Evolutionary conservation across 2,113 vertebrate species (phyloP).

Genomic region (Amphiprion ocellaris): DNA sequence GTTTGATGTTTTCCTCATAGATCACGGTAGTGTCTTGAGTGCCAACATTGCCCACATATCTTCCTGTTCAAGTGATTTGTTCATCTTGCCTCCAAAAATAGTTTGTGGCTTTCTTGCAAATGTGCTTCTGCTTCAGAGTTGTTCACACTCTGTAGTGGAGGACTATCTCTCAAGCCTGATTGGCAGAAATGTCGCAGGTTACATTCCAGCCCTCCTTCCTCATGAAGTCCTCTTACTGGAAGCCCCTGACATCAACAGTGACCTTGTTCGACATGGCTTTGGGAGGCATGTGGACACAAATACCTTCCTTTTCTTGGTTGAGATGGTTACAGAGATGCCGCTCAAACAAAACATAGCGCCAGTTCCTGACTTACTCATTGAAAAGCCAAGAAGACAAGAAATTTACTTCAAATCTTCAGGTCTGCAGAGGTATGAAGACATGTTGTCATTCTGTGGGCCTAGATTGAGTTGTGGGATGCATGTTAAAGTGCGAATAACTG

Average conservation of each 20-base stretch:
- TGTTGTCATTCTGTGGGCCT: constrained; percentile 83
- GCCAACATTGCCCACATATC: constrained; percentile 82
- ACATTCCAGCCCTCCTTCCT: constrained; percentile 85
- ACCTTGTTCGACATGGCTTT: constrained; percentile 85
- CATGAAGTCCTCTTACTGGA: constrained; percentile 89
- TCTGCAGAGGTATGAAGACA: constrained; percentile 72
- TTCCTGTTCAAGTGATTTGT: constrained; percentile 85
- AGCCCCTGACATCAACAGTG: constrained; percentile 85
- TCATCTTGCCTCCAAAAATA: constrained; percentile 89
- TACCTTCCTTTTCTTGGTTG: constrained; percentile 90
- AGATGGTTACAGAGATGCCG: constrained; percentile 84
- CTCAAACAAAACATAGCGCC: constrained; percentile 69
- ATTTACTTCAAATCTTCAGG: constrained; percentile 54
- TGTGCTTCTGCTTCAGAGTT: constrained; percentile 86
- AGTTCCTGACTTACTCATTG: constrained; percentile 73
- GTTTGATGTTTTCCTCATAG: constrained; percentile 89
- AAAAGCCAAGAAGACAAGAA: constrained; percentile 69
- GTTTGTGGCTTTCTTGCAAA: constrained; percentile 91
- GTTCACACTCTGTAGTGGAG: constrained; percentile 81
- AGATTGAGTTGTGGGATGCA: constrained; percentile 81
- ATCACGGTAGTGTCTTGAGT: constrained; percentile 85
- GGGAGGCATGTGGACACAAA: constrained; percentile 88
- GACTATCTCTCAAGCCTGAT: constrained; percentile 89
- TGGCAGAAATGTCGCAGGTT: constrained; percentile 86
- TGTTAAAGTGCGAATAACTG: constrained; percentile 86